Conservation (phyloP, 2,797 vertebrate species). For the Helarctos malayanus region DNA sequence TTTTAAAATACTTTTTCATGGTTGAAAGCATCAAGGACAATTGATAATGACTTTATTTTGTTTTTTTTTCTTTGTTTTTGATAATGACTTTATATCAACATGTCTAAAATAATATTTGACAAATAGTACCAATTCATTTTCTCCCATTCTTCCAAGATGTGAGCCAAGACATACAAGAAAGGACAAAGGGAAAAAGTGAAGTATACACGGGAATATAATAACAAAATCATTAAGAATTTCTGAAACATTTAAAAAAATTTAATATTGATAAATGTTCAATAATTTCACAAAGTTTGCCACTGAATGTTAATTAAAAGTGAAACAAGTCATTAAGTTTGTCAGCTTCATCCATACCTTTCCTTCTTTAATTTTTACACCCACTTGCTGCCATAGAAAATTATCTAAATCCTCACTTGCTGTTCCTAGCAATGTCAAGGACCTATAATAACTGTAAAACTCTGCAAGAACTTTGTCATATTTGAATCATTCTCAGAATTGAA, state of each 20-base stretch:
- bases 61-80: not conserved
- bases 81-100: not conserved
- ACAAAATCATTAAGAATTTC: not conserved
- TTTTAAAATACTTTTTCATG: not conserved
- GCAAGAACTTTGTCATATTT: not conserved
- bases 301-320: not conserved
- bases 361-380: not conserved
- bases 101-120: not conserved
- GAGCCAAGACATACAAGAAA: not conserved
- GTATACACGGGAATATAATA: not conserved
- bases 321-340: not conserved
- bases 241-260: not conserved
- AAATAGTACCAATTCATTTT: not conserved
- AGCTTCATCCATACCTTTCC: not conserved
- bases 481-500: not conserved
- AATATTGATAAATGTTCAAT: not conserved
- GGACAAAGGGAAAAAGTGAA: not conserved
- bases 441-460: not conserved
- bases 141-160: not conserved
- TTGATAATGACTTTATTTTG: not conserved
- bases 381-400: not conserved
- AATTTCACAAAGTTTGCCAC: not conserved
- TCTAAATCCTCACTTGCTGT: not conserved
- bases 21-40: not conserved
- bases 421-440: not conserved